A percentile compares a stretch with the other conserved stretches of the same genome.
Evolutionary conservation across 2,113 vertebrate species (phyloP).

Genomic region (Anoplopoma fimbria): DNA sequence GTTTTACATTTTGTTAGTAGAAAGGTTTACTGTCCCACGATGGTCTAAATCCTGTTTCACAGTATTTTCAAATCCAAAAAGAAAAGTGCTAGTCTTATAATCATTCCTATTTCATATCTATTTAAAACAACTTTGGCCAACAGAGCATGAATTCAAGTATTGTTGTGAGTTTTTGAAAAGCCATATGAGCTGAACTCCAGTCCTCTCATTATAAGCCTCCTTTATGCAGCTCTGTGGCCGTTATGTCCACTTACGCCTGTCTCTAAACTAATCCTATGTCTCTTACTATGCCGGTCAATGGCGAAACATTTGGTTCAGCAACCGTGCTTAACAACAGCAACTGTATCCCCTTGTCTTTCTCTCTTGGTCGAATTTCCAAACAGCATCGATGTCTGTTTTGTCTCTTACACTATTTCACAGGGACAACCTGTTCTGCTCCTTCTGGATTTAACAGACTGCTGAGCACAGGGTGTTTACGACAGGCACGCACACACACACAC

Average conservation of each 20-base stretch:
- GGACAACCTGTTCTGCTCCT: conserved; percentile 66
- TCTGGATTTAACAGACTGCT: conserved; percentile 67
- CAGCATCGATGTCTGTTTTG: conserved; percentile 20
- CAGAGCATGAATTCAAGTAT: conserved; percentile 9
- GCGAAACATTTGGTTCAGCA: conserved; percentile 22
- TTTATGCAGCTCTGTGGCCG: not conserved
- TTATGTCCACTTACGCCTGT: not conserved
- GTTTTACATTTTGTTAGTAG: not conserved
- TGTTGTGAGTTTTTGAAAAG: not conserved
- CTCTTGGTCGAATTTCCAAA: not conserved
- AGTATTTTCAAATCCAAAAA: conserved; percentile 4
- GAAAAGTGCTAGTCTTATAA: not conserved
- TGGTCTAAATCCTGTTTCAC: not conserved
- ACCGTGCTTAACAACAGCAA: conserved; percentile 2
- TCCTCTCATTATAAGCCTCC: conserved; percentile 12
- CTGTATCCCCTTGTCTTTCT: not conserved
- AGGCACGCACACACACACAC: conserved; percentile 8
- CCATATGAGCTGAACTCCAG: not conserved
- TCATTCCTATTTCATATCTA: not conserved
- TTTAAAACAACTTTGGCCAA: not conserved
- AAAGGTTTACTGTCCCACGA: not conserved
- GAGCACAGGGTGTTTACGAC: conserved; percentile 62
- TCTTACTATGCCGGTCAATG: not conserved
- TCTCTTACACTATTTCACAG: conserved; percentile 42
- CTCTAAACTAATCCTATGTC: conserved; percentile 1